phyloP scores from a whole-genome alignment of 2,888 invertebrate species.

The Amphipyra berbera region DNA sequence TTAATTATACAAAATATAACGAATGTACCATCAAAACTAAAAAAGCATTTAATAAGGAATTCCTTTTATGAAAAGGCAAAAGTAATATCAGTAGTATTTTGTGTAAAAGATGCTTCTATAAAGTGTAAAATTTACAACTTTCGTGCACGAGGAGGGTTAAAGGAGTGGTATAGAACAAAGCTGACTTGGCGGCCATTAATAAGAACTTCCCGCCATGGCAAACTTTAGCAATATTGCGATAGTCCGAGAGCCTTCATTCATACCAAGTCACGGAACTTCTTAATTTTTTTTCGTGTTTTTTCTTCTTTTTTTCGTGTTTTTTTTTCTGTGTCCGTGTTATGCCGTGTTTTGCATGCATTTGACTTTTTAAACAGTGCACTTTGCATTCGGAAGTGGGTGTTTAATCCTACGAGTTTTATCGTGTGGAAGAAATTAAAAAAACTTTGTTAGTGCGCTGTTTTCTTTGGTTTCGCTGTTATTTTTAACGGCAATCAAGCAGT shows the following conservation, averaged over 20 bases:
- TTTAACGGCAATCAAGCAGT: conserved; percentile 27
- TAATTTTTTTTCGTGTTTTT: conserved; percentile 48
- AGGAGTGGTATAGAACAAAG: conserved; percentile 74
- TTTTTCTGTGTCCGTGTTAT: conserved; percentile 50
- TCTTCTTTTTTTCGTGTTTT: conserved; percentile 43
- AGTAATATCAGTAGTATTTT: conserved; percentile 46
- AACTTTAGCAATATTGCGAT: conserved; percentile 86
- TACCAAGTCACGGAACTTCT: conserved; percentile 65
- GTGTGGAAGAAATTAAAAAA: conserved; percentile 44
- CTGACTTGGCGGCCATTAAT: conserved; percentile 73
- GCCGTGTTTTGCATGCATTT: conserved; percentile 57
- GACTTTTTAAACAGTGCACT: conserved; percentile 52
- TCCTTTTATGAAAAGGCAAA: conserved; percentile 38
- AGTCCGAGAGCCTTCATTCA: conserved; percentile 73
- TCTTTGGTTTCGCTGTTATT: conserved; percentile 11
- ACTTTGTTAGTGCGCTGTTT: conserved; percentile 12
- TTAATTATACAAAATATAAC: conserved; percentile 42
- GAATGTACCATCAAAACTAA: conserved; percentile 20
- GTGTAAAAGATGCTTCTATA: conserved; percentile 57
- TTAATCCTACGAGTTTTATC: conserved; percentile 49
- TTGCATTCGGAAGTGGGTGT: conserved; percentile 51
- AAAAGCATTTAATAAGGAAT: conserved; percentile 29
- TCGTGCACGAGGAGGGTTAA: conserved; percentile 69
- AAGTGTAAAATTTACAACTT: conserved; percentile 74
- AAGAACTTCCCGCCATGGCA: conserved; percentile 74